Evolutionary conservation across 1,140 invertebrate species (phyloP).

Genomic region (Subanguina moxae): DNA sequence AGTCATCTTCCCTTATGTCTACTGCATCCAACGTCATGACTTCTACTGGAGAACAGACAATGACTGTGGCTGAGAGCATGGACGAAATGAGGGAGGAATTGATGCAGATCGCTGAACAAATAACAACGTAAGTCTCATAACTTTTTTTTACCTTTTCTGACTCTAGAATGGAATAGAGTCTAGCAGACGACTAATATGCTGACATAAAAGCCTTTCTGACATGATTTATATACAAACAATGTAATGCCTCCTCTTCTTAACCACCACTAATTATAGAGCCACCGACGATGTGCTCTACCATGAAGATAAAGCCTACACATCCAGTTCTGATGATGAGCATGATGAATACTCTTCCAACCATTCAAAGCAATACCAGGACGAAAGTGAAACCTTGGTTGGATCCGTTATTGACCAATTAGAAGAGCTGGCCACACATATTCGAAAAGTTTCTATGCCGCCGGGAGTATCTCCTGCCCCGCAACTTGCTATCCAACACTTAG

Average conservation of each 20-base stretch:
- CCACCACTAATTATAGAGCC: not conserved
- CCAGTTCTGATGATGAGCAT: not conserved
- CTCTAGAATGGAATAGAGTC: too few species aligned
- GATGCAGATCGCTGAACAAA: constrained; percentile 43
- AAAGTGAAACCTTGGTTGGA: constrained; percentile 29
- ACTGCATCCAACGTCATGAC: not conserved
- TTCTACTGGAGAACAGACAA: not conserved
- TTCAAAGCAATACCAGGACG: constrained; percentile 1
- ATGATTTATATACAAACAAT: too few species aligned
- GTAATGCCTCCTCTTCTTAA: too few species aligned
- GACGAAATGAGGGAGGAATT: constrained; percentile 39
- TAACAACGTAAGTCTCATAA: constrained; percentile 17
- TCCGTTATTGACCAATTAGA: constrained; percentile 37
- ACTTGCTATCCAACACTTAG: not conserved
- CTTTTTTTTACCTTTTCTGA: not conserved
- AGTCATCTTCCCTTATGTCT: too few species aligned
- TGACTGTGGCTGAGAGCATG: constrained; percentile 27
- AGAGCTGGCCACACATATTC: constrained; percentile 32
- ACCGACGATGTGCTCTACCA: constrained; percentile 5
- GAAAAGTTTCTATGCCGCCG: constrained; percentile 38
- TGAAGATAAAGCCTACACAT: too few species aligned
- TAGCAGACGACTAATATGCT: too few species aligned
- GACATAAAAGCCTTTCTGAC: too few species aligned
- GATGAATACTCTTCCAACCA: not conserved
- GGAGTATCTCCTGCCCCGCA: constrained; percentile 18